Conservation (phyloP, 2,113 vertebrate species). For the Puntigrus tetrazona region DNA sequence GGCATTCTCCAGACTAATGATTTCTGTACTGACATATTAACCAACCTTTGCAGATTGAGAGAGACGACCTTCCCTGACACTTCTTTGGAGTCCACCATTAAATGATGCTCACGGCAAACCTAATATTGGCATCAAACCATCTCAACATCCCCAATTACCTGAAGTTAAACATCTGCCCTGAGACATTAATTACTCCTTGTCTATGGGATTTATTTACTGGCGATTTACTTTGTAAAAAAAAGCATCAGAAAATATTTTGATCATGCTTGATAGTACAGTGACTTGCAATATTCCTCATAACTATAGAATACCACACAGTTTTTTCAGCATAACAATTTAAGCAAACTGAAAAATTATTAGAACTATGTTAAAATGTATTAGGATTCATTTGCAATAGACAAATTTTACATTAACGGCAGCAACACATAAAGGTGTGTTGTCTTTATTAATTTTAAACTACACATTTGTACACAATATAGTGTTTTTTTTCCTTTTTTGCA, state of each 20-base stretch:
- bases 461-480: too few relatives aligned
- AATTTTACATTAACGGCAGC: neutral
- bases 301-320: neutral
- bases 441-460: neutral
- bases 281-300: neutral
- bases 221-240: constrained; percentile 40
- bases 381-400: neutral
- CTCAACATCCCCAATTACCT: constrained; percentile 61
- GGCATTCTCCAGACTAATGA: constrained; percentile 53
- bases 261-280: neutral
- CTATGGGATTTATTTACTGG: constrained; percentile 56
- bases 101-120: constrained; percentile 60
- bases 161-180: constrained; percentile 23
- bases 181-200: constrained; percentile 27
- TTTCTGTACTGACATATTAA: constrained; percentile 64
- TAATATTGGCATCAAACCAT: constrained; percentile 65
- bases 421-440: neutral
- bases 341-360: too few relatives aligned
- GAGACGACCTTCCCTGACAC: constrained; percentile 65
- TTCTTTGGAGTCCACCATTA: constrained; percentile 55
- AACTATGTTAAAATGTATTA: neutral
- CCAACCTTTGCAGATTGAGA: constrained; percentile 61
- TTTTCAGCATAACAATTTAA: too few relatives aligned
- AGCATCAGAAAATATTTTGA: neutral
- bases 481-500: too few relatives aligned